Base-by-base conservation (phyloP, 2,113 vertebrate species). In the Psittacula cyanocephala region DNA sequence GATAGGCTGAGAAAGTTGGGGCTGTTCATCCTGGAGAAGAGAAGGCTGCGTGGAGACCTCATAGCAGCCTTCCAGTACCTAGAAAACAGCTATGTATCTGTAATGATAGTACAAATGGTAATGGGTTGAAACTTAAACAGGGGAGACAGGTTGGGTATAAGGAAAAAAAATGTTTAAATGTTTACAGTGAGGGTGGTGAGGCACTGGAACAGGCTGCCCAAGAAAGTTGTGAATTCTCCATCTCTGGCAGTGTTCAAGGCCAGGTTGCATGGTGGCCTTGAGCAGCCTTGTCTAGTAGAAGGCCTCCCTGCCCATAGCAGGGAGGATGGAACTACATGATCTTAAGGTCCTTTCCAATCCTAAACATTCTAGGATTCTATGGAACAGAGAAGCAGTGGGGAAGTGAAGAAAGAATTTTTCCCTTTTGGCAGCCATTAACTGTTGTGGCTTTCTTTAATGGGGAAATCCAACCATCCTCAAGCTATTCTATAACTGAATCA, bases 331-430 rank as follows among this genome's bases (percentile, higher is more conserved):
- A 57, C 55, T 57, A 57, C 19, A n/a, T n/a, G 19, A 9, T 57
- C 12, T 57, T 57, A 14, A 57, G 55, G 55, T 59, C 55, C 33
- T 59, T 59, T 59, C 55, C 20, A 23, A 4, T 59, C 20, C 33
- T 59, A n/a, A 59, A 13, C 55, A 10, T 22, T 59, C 33, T 59
- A 33, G 33, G 20, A 23, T n/a, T 59, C 20, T 59, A 23, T n/a
- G 33, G 17, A 86, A 11, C 0, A 0, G 33, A 76, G 55, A 75
- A 71, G 31, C 18, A 68, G 9, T 4, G 29, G 28, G 68, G 11
- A 8, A 74, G 22, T 25, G 43, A 59, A 49, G 16, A 41, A 62
- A 52, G 20, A 33, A 8, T 37, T 92, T 81, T 74, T 24, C 39
- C 33, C 20, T 70, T 92, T 89, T 46, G 17, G 13, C 47, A 60